phyloP scores from a whole-genome alignment of 2,888 invertebrate genomes.

The Pterostichus madidus region DNA sequence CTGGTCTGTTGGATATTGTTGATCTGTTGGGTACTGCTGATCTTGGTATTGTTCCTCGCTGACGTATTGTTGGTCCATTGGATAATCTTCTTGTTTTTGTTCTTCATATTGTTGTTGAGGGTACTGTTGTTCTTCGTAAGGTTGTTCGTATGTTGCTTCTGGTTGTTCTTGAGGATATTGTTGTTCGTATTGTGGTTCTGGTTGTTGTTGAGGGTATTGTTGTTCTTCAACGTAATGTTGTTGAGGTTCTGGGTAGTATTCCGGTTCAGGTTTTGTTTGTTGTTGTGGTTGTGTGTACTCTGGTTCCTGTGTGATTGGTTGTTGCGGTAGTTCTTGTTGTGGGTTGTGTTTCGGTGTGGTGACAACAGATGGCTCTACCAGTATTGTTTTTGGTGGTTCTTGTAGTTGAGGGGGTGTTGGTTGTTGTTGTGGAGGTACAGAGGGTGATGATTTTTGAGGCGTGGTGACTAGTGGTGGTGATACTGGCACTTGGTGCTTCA shows the following conservation, averaged over 20 bases:
- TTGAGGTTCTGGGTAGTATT: constrained; percentile 40
- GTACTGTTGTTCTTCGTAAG: neutral
- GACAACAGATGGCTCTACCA: too few relatives aligned
- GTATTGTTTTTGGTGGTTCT: neutral
- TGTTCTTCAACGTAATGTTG: constrained; percentile 30
- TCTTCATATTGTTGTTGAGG: constrained; percentile 17
- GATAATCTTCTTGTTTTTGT: constrained; percentile 60
- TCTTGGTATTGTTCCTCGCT: constrained; percentile 68
- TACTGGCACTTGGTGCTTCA: neutral
- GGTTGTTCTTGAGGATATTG: constrained; percentile 68
- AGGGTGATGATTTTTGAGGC: constrained; percentile 61
- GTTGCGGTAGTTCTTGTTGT: constrained; percentile 27
- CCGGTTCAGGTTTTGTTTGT: neutral
- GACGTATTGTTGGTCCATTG: constrained; percentile 72
- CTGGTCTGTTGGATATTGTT: constrained; percentile 66
- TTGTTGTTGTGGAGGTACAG: neutral
- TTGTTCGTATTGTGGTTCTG: neutral
- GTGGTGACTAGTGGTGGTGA: constrained; percentile 60
- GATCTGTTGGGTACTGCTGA: constrained; percentile 68
- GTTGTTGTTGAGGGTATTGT: neutral
- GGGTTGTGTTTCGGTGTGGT: neutral
- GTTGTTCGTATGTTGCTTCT: constrained; percentile 16
- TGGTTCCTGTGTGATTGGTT: neutral
- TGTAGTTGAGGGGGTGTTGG: neutral
- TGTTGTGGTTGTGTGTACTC: constrained; percentile 6